phyloP scores from a whole-genome alignment of 2,113 vertebrate genomes.

The Argyrosomus japonicus region DNA sequence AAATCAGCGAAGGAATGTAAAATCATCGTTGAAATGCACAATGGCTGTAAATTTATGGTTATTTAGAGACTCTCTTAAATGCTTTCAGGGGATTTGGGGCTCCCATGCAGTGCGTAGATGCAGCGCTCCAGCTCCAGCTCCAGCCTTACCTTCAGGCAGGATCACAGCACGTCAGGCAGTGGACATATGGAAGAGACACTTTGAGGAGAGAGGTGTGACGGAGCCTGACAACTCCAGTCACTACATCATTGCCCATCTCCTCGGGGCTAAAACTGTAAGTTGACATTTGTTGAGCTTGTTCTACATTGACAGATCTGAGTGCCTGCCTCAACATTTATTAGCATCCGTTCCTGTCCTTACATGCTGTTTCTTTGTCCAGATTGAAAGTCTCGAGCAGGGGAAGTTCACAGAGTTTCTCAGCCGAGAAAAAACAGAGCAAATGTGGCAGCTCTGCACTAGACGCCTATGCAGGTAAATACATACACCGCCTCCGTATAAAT shows the following conservation, averaged over 20 bases:
- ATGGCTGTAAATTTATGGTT: not conserved
- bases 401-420: slow-evolving; percentile 80
- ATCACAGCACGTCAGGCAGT: slow-evolving; percentile 78
- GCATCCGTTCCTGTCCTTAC: not conserved
- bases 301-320: not conserved
- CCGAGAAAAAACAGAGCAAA: slow-evolving; percentile 77
- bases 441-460: slow-evolving; percentile 86
- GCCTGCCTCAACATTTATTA: not conserved
- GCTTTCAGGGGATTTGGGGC: slow-evolving; percentile 47
- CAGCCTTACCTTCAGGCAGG: slow-evolving; percentile 46
- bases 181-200: slow-evolving; percentile 86
- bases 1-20: not conserved
- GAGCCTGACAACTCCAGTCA: slow-evolving; percentile 90
- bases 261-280: slow-evolving; percentile 94
- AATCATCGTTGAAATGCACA: not conserved
- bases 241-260: slow-evolving; percentile 92
- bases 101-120: not conserved
- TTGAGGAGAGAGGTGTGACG: slow-evolving; percentile 85
- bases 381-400: slow-evolving; percentile 84
- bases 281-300: not conserved
- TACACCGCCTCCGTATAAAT: not conserved
- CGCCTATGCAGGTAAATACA: slow-evolving; percentile 87
- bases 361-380: slow-evolving; percentile 75
- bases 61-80: not conserved
- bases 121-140: slow-evolving; percentile 24